Evolutionary conservation across 64 coral and sea anemone species (phyloP).

Genomic region (Astreopora myriophthalma): DNA sequence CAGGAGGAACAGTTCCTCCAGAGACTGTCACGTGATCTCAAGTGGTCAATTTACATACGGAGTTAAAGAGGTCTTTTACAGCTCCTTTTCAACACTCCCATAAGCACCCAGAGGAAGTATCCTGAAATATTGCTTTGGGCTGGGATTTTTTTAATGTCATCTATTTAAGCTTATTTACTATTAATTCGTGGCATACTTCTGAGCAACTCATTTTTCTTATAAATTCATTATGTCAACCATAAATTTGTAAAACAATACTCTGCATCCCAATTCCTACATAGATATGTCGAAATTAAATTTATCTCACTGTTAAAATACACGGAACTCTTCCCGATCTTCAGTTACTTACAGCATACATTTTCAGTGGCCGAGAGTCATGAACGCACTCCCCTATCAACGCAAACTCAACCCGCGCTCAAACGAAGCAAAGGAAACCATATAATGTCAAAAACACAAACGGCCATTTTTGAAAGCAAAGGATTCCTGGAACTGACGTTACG

Average conservation of each 20-base stretch:
- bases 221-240: neutral
- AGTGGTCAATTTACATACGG: too few species aligned
- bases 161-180: neutral
- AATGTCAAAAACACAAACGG: neutral
- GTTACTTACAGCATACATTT: neutral
- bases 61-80: too few species aligned
- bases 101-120: too few species aligned
- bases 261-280: neutral
- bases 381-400: neutral
- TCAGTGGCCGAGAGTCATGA: too few species aligned
- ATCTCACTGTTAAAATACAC: neutral
- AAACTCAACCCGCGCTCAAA: too few species aligned
- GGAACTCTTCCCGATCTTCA: neutral
- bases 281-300: neutral
- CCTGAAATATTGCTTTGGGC: too few species aligned
- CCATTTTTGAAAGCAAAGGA: neutral
- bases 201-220: neutral
- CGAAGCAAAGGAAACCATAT: too few species aligned
- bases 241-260: neutral
- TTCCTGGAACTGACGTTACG: neutral
- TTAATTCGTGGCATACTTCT: neutral
- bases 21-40: too few species aligned
- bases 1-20: too few species aligned
- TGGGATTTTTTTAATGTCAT: neutral
- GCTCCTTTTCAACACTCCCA: too few species aligned